phyloP scores from a whole-genome alignment of 2,888 invertebrate genomes.

The Phengaris alcon region DNA sequence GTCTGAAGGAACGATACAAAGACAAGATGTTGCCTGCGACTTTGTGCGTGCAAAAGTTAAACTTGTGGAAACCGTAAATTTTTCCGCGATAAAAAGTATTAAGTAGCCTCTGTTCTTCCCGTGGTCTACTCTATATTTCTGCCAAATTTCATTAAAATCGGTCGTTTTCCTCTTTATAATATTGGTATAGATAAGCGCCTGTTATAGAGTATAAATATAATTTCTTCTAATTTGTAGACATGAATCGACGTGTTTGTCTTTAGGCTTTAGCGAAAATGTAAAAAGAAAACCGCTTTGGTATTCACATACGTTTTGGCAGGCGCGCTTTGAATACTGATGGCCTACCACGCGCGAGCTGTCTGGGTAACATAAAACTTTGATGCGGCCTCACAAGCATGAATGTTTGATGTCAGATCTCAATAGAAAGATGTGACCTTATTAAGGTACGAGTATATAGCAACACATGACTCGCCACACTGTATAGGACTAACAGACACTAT shows the following conservation, averaged over 20 bases:
- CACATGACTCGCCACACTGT: background rate
- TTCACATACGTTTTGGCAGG: slow-evolving; percentile 4
- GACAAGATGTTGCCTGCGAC: too few species aligned
- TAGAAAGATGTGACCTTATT: background rate
- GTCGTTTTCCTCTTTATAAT: too few species aligned
- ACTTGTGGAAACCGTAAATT: too few species aligned
- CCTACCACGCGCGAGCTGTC: background rate
- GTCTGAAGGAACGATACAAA: too few species aligned
- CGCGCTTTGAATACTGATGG: slow-evolving; percentile 20
- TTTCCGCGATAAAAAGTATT: too few species aligned
- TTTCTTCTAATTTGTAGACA: background rate
- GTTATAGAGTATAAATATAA: background rate
- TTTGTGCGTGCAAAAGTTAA: too few species aligned
- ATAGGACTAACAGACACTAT: background rate
- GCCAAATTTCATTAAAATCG: too few species aligned
- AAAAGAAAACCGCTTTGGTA: slow-evolving; percentile 11
- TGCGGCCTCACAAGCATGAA: background rate
- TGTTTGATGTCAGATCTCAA: slow-evolving; percentile 4
- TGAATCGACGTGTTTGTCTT: background rate
- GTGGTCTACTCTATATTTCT: too few species aligned
- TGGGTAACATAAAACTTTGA: slow-evolving; percentile 10
- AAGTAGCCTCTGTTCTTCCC: too few species aligned
- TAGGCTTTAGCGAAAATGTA: slow-evolving; percentile 2
- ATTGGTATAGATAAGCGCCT: too few species aligned
- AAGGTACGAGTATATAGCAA: background rate